phyloP scores from a whole-genome alignment of 1,140 invertebrate genomes.

The Radopholus similis region DNA sequence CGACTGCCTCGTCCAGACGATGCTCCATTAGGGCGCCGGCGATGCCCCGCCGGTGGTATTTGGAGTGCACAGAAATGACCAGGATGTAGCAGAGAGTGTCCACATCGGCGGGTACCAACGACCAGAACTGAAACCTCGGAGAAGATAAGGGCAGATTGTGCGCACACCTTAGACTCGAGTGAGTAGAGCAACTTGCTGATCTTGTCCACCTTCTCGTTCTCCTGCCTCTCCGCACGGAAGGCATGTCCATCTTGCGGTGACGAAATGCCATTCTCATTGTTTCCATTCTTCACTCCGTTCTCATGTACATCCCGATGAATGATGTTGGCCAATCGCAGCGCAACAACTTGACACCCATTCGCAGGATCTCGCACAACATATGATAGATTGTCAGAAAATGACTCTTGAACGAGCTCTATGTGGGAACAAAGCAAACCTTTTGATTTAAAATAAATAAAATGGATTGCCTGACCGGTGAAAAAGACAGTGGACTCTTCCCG shows the following conservation, averaged over 20 bases:
- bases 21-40: slow-evolving; percentile 25
- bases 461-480: slow-evolving; percentile 11
- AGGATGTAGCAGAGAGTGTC: slow-evolving; percentile 23
- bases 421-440: slow-evolving; percentile 19
- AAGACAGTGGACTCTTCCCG: slow-evolving; percentile 17
- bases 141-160: not conserved
- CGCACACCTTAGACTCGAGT: slow-evolving; percentile 15
- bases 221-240: not conserved
- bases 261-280: not conserved
- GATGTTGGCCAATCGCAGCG: slow-evolving; percentile 29
- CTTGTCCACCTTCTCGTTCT: slow-evolving; percentile 19
- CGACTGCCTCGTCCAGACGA: slow-evolving; percentile 28
- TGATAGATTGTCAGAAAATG: slow-evolving; percentile 9
- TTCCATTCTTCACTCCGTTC: slow-evolving; percentile 5
- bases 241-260: not conserved
- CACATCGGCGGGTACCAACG: slow-evolving; percentile 26
- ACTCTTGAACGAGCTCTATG: slow-evolving; percentile 13
- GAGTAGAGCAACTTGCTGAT: slow-evolving; percentile 20
- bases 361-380: slow-evolving; percentile 16
- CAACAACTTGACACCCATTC: slow-evolving; percentile 23
- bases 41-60: slow-evolving; percentile 30
- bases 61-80: slow-evolving; percentile 26
- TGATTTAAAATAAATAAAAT: slow-evolving; percentile 4
- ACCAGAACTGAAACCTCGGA: slow-evolving; percentile 32
- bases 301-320: not conserved